Conservation (phyloP, 2,888 invertebrate genomes). For the Gandaritis pyraliata region DNA sequence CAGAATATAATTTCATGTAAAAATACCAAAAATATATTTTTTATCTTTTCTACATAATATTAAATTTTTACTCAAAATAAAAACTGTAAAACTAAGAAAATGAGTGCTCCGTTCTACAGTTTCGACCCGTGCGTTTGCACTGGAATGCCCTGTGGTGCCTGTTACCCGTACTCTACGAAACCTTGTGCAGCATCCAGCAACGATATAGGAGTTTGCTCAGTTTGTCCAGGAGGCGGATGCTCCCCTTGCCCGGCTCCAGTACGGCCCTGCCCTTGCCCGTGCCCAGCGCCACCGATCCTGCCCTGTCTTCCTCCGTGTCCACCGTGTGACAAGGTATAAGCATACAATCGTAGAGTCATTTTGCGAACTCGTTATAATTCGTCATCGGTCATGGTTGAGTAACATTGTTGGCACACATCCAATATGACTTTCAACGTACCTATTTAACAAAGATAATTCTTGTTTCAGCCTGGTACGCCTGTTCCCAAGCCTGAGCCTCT, state of each 20-base stretch:
- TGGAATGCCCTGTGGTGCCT: slow-evolving; percentile 73
- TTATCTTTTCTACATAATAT: slow-evolving; percentile 7
- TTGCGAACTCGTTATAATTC: slow-evolving; percentile 22
- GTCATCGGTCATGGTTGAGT: slow-evolving; percentile 29
- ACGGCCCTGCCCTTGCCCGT: slow-evolving; percentile 69
- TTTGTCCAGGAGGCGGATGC: slow-evolving; percentile 77
- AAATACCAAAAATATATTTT: slow-evolving; percentile 13
- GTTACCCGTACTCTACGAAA: slow-evolving; percentile 72
- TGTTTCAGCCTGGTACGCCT: slow-evolving; percentile 55
- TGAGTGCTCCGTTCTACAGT: slow-evolving; percentile 79
- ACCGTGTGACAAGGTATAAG: slow-evolving; percentile 75
- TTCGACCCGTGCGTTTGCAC: slow-evolving; percentile 74
- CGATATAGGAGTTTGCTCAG: slow-evolving; percentile 66
- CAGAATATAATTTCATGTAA: slow-evolving; percentile 23
- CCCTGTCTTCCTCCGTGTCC: slow-evolving; percentile 72
- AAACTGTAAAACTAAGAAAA: slow-evolving; percentile 51
- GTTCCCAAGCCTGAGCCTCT: slow-evolving; percentile 55
- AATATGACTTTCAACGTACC: slow-evolving; percentile 17
- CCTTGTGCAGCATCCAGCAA: slow-evolving; percentile 69
- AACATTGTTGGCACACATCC: slow-evolving; percentile 17
- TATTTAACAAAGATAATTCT: slow-evolving; percentile 17
- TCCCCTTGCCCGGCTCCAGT: slow-evolving; percentile 78
- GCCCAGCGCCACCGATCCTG: slow-evolving; percentile 62
- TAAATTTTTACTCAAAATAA: slow-evolving; percentile 37
- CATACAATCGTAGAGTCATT: slow-evolving; percentile 10